A percentile compares a stretch with the other conserved stretches of the same genome.
Evolutionary conservation across 35 echinoderm and acorn worm genomes (phyloP).

Genomic region (Ptychodera flava): DNA sequence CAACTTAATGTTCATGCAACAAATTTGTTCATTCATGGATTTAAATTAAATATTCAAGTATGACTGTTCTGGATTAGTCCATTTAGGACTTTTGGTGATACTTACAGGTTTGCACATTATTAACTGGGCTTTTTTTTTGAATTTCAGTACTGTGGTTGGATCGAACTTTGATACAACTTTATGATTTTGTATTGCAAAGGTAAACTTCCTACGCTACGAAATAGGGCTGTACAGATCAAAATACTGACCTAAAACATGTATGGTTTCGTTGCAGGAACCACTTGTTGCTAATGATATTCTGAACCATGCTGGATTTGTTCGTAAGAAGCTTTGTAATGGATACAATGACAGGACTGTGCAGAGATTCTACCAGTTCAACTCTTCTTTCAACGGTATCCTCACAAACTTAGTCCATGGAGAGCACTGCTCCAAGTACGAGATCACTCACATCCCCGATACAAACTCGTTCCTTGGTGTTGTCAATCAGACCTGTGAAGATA

Average conservation of each 20-base stretch:
- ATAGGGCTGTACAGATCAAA: no score
- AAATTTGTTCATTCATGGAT: no score
- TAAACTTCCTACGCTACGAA: no score
- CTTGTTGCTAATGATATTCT: slow-evolving; percentile 95
- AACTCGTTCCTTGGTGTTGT: slow-evolving; percentile 94
- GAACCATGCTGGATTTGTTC: slow-evolving; percentile 82
- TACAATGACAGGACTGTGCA: slow-evolving; percentile 83
- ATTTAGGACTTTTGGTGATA: no score
- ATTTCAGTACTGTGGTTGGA: no score
- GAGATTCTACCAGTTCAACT: slow-evolving; percentile 92
- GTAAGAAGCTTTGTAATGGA: slow-evolving; percentile 89
- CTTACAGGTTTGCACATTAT: no score
- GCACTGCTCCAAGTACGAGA: slow-evolving; percentile 90
- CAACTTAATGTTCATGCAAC: no score
- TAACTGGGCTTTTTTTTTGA: no score
- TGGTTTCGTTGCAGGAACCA: slow-evolving; percentile 54
- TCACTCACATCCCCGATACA: slow-evolving; percentile 61
- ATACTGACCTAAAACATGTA: not conserved
- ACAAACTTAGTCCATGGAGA: slow-evolving; percentile 77
- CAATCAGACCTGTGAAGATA: slow-evolving; percentile 85
- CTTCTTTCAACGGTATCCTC: slow-evolving; percentile 70
- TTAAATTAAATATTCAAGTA: no score
- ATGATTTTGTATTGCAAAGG: no score
- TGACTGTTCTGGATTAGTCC: no score
- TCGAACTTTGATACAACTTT: no score